Conservation (phyloP, 2,888 invertebrate species). For the Mesodorylaimus sp. region DNA sequence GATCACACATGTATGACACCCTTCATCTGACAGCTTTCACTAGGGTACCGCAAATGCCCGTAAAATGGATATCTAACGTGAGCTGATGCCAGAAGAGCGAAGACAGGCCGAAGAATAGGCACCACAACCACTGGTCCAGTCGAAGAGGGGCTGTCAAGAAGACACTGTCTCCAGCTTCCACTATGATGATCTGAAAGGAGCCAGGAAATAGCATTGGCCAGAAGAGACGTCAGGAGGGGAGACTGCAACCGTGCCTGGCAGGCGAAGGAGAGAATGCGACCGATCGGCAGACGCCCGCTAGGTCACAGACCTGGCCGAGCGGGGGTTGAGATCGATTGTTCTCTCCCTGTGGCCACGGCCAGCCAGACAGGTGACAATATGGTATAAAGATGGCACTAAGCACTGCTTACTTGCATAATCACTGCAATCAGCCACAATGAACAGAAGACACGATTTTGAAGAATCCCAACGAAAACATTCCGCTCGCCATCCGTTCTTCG, state of each 20-base stretch:
- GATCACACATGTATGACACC: too few relatives aligned
- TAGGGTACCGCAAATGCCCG: too few relatives aligned
- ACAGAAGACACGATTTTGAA: constrained; percentile 94
- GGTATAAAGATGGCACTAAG: too few relatives aligned
- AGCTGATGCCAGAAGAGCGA: constrained; percentile 94
- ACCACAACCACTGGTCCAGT: constrained; percentile 94
- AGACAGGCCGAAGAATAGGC: constrained; percentile 88
- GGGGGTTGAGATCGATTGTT: constrained; percentile 15
- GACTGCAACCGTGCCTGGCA: too few relatives aligned
- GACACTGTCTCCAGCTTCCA: constrained; percentile 89
- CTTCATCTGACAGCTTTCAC: too few relatives aligned
- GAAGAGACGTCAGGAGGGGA: too few relatives aligned
- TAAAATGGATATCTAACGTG: too few relatives aligned
- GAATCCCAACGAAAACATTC: constrained; percentile 88
- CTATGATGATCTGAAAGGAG: constrained; percentile 61
- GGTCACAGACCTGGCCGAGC: not conserved
- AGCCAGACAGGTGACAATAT: too few relatives aligned
- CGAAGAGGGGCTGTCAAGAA: constrained; percentile 78
- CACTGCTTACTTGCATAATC: constrained; percentile 76
- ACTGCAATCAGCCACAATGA: constrained; percentile 89
- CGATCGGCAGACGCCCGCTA: too few relatives aligned
- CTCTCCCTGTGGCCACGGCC: too few relatives aligned
- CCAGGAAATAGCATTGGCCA: too few relatives aligned
- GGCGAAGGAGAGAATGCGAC: too few relatives aligned
- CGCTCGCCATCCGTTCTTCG: constrained; percentile 98